These are phyloP conservation scores for Oligia strigilis DNA, from an alignment of 2,888 invertebrate species.

Conservation along the genomic window DNA sequence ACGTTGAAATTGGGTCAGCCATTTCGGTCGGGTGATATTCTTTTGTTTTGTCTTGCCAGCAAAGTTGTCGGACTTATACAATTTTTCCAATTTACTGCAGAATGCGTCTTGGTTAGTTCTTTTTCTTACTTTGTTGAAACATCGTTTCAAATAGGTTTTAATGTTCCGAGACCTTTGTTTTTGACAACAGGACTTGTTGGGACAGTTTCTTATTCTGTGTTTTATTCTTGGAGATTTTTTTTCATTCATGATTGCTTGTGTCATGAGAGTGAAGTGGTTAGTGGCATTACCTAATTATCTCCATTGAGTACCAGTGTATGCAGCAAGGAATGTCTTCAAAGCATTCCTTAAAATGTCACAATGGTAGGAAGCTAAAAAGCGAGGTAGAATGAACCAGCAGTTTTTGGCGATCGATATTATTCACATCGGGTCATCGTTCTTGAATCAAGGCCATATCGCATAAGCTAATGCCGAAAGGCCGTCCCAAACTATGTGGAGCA, in stretches of 20 bases:
- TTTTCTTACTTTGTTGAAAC: conserved; percentile 18
- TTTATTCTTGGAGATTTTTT: not conserved
- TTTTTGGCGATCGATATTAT: conserved; percentile 62
- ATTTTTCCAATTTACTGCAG: conserved; percentile 43
- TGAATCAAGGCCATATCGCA: conserved; percentile 61
- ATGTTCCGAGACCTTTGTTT: not conserved
- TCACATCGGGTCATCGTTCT: conserved; percentile 66
- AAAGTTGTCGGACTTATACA: conserved; percentile 37
- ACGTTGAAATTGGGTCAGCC: conserved; percentile 60
- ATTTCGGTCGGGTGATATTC: conserved; percentile 44
- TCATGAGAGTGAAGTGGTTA: not conserved
- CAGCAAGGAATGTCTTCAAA: conserved; percentile 14
- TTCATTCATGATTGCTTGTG: not conserved
- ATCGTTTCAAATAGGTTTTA: conserved; percentile 26
- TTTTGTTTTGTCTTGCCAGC: conserved; percentile 60
- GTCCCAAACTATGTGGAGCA: conserved; percentile 55
- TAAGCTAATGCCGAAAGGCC: conserved; percentile 57
- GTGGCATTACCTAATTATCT: not conserved
- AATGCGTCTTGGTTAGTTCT: conserved; percentile 14
- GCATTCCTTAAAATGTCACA: conserved; percentile 30
- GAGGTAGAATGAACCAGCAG: conserved; percentile 24
- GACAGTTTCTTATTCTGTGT: not conserved
- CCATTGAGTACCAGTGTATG: conserved; percentile 1
- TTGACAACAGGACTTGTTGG: conserved; percentile 7
- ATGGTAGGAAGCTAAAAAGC: conserved; percentile 25